Percentiles rank a stretch among this genome's conserved stretches.
phyloP scores from a whole-genome alignment of 2,888 invertebrate genomes.

The Nematopogon swammerdamellus region DNA sequence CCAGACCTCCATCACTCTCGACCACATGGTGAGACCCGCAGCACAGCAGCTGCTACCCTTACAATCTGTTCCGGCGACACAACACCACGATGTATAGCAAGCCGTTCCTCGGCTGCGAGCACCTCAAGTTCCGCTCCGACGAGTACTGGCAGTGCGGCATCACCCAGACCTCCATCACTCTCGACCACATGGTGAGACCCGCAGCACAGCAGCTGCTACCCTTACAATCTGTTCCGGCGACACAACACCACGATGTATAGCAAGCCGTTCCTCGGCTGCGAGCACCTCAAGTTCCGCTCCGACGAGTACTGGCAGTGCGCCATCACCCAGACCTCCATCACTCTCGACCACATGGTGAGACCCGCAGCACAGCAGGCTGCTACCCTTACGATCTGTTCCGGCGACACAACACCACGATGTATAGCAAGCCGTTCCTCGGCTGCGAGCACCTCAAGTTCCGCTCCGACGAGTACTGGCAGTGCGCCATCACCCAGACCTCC shows the following conservation, averaged over 20 bases:
- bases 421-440: constrained; percentile 60
- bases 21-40: too few species aligned
- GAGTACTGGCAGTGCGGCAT: too few species aligned
- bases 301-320: too few species aligned
- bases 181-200: too few species aligned
- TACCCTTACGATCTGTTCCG: too few species aligned
- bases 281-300: constrained; percentile 52
- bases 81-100: constrained; percentile 34
- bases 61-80: constrained; percentile 31
- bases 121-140: constrained; percentile 52
- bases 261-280: constrained; percentile 67
- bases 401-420: constrained; percentile 30
- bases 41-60: too few species aligned
- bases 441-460: constrained; percentile 61
- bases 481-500: constrained; percentile 65
- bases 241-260: constrained; percentile 33
- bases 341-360: too few species aligned
- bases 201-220: too few species aligned
- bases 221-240: constrained; percentile 37
- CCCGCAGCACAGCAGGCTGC: too few species aligned
- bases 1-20: constrained; percentile 66
- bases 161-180: too few species aligned
- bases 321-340: too few species aligned
- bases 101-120: constrained; percentile 67
- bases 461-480: constrained; percentile 71